Evolutionary conservation across 2,113 vertebrate species (phyloP).

Genomic region (Pseudorasbora parva): DNA sequence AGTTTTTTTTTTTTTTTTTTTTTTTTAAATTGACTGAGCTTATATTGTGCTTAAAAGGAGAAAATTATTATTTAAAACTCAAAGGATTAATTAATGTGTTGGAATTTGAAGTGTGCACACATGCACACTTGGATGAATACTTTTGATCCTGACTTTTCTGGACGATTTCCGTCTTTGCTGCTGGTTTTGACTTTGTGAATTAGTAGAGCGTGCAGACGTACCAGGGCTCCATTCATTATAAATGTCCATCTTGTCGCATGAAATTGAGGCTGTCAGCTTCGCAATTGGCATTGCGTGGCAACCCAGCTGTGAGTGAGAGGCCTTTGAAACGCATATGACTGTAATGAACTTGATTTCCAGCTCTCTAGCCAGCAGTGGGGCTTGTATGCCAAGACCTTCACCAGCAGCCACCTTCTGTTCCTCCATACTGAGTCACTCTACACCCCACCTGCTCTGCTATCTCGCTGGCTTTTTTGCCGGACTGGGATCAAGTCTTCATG

Average conservation of each 20-base stretch:
- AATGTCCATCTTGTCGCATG: slow-evolving; percentile 54
- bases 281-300: slow-evolving; percentile 43
- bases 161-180: background rate
- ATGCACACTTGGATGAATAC: background rate
- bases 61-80: background rate
- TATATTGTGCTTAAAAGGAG: background rate
- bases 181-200: background rate
- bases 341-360: slow-evolving; percentile 44
- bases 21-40: background rate
- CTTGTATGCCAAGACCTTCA: slow-evolving; percentile 34
- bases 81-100: background rate
- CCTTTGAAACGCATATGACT: slow-evolving; percentile 18
- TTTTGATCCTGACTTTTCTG: slow-evolving; percentile 23
- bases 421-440: slow-evolving; percentile 49
- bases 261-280: slow-evolving; percentile 55
- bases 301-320: slow-evolving; percentile 31
- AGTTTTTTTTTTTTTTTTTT: background rate
- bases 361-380: slow-evolving; percentile 16
- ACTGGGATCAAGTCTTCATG: background rate
- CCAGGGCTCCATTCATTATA: slow-evolving; percentile 55
- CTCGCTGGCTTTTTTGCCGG: background rate
- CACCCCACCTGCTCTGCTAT: slow-evolving; percentile 46
- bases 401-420: slow-evolving; percentile 31
- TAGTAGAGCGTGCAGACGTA: slow-evolving; percentile 1
- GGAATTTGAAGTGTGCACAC: background rate